A percentile compares a stretch with the other conserved stretches of the same genome.
Evolutionary conservation across 2,113 vertebrate genomes (phyloP).

Genomic region (Gadus macrocephalus): DNA sequence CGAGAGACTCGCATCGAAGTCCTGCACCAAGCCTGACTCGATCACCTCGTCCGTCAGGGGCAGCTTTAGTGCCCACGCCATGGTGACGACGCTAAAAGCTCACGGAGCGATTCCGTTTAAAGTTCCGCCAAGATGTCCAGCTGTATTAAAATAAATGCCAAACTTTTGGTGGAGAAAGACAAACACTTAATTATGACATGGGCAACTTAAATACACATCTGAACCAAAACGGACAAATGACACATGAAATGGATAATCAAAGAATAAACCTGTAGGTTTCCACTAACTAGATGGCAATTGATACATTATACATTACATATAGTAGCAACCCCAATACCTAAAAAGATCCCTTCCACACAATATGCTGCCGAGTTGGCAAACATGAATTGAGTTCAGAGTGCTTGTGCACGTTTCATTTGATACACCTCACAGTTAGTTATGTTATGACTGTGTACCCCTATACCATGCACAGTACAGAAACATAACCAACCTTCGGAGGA

Average conservation of each 20-base stretch:
- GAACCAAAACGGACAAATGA: too few relatives aligned
- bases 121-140: constrained; percentile 11
- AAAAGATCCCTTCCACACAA: too few relatives aligned
- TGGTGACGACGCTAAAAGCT: constrained; percentile 50
- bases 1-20: constrained; percentile 95
- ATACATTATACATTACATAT: too few relatives aligned
- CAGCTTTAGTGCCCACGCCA: constrained; percentile 96
- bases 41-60: constrained; percentile 96
- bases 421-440: too few relatives aligned
- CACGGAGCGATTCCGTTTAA: constrained; percentile 26
- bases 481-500: too few relatives aligned
- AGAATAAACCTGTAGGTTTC: background rate
- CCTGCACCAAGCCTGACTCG: constrained; percentile 94
- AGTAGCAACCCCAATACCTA: too few relatives aligned
- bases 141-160: constrained; percentile 17
- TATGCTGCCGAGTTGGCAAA: too few relatives aligned
- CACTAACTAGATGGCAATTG: background rate
- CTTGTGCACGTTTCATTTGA: too few relatives aligned
- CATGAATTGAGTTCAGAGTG: too few relatives aligned
- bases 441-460: too few relatives aligned
- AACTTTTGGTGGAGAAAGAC: background rate
- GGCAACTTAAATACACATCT: too few relatives aligned
- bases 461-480: too few relatives aligned
- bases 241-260: background rate
- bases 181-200: background rate